Conservation (phyloP, 2,888 invertebrate species). For the Cantharis flavilabris region DNA sequence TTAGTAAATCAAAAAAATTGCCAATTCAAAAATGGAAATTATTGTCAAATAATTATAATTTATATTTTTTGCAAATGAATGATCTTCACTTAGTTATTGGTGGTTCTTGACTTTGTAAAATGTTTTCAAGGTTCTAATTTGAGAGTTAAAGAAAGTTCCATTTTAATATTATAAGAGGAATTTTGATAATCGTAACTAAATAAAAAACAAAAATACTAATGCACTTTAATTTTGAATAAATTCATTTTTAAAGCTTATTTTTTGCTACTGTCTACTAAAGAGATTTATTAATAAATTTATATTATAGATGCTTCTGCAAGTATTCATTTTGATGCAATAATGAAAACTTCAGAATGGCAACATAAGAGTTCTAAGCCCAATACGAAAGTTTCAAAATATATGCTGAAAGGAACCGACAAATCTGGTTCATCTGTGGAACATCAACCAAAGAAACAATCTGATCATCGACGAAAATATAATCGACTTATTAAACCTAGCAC, state of each 20-base stretch:
- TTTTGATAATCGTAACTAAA: not conserved
- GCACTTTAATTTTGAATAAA: not conserved
- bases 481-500: constrained; percentile 58
- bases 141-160: not conserved
- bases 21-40: not conserved
- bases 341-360: constrained; percentile 82
- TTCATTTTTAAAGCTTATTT: not conserved
- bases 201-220: too few relatives aligned
- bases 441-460: constrained; percentile 48
- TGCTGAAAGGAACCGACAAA: constrained; percentile 46
- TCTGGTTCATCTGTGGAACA: constrained; percentile 43
- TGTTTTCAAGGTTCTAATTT: not conserved
- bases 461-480: constrained; percentile 36
- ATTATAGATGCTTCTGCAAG: constrained; percentile 67
- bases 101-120: not conserved
- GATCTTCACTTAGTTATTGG: not conserved
- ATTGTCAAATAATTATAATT: not conserved
- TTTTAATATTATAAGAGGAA: not conserved
- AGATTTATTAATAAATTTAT: constrained; percentile 7
- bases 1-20: not conserved
- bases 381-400: constrained; percentile 50
- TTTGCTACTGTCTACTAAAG: not conserved
- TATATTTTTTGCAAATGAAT: not conserved
- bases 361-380: constrained; percentile 63
- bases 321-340: constrained; percentile 72